A percentile compares a stretch with the other conserved stretches of the same genome.
Conservation (phyloP, 2,797 vertebrate species). For the Phrynocephalus forsythii region DNA sequence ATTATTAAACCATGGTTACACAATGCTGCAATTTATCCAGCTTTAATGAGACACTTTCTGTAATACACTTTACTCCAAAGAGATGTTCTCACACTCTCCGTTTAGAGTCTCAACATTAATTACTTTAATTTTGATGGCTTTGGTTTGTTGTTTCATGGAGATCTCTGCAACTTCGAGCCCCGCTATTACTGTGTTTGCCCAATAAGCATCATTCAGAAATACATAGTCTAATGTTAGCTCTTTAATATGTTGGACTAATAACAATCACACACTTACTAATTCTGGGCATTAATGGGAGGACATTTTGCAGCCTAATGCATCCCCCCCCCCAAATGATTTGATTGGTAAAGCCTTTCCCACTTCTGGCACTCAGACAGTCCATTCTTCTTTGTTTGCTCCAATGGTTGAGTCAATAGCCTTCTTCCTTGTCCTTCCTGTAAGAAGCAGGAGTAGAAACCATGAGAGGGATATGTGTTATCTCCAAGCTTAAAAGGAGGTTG, state of each 20-base stretch:
- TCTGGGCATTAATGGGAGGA: no score
- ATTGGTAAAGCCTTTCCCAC: no score
- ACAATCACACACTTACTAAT: no score
- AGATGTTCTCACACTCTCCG: constrained; percentile 4
- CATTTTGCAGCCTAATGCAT: no score
- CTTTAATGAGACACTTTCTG: constrained; percentile 33
- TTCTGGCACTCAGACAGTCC: no score
- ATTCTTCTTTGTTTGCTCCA: no score
- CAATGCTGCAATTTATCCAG: constrained; percentile 14
- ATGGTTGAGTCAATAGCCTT: no score
- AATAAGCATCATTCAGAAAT: neutral
- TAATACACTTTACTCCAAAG: constrained; percentile 27
- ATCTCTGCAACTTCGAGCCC: constrained; percentile 1
- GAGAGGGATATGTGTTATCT: no score
- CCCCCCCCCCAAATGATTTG: no score
- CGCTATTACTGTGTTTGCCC: neutral
- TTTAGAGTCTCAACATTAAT: constrained; percentile 27
- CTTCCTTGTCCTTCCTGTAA: no score
- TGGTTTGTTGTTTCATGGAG: constrained; percentile 19
- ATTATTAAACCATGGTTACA: constrained; percentile 26
- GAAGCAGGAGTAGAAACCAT: no score
- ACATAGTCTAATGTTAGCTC: neutral
- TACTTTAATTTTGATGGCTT: constrained; percentile 35
- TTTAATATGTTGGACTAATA: neutral
- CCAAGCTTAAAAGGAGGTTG: no score